These are phyloP conservation scores for Empidonax alnorum DNA, from an alignment of 2,113 vertebrate species.

Conservation along the genomic window DNA sequence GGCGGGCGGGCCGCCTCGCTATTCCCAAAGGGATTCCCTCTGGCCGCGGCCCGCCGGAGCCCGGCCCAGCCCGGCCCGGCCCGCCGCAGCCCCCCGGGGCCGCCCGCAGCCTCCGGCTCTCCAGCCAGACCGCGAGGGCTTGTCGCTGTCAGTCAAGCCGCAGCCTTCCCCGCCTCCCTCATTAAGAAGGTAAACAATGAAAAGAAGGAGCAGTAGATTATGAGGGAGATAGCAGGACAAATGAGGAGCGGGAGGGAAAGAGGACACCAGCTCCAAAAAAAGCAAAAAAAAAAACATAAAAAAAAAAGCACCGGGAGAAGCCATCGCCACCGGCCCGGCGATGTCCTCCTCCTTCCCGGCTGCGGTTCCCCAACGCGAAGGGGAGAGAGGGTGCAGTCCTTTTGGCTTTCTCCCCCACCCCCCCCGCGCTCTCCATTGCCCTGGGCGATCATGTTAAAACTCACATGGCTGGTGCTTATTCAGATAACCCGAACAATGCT, in stretches of 20 bases:
- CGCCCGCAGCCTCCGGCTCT: conserved; percentile 82
- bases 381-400: conserved; percentile 76
- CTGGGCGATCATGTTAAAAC: conserved; percentile 92
- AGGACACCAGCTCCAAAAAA: conserved; percentile 78
- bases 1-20: neutral
- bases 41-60: neutral
- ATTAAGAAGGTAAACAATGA: conserved; percentile 99
- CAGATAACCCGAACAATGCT: conserved; percentile 94
- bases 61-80: neutral
- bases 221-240: conserved; percentile 91
- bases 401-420: conserved; percentile 75
- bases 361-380: conserved; percentile 63
- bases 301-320: neutral
- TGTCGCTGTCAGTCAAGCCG: conserved; percentile 92
- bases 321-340: neutral
- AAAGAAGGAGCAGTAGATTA: conserved; percentile 82
- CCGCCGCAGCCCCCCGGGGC: conserved; percentile 69
- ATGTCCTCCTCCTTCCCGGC: neutral
- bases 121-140: conserved; percentile 75
- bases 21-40: conserved; percentile 36
- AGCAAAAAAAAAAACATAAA: neutral
- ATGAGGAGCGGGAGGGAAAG: conserved; percentile 85
- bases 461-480: conserved; percentile 94
- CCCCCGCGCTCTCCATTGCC: conserved; percentile 83
- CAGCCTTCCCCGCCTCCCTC: conserved; percentile 92